Base-by-base conservation (phyloP, 2,113 vertebrate species). In the Acanthochromis polyacanthus region DNA sequence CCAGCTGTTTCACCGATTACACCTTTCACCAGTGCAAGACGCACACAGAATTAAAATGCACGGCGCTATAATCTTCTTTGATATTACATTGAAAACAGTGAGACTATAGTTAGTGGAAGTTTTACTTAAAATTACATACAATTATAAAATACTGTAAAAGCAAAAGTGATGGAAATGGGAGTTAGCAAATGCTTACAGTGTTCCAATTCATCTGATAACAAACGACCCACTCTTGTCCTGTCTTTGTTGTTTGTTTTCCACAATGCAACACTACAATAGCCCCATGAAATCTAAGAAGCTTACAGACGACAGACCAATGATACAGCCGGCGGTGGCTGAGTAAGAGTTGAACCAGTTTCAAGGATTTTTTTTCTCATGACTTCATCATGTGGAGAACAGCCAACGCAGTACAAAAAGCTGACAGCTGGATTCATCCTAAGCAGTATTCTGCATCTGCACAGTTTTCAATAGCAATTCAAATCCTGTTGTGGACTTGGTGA, bases 301-400 rank as follows among this genome's bases (percentile, higher is more conserved):
- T 86, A 84, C 7, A 43, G 16, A 22, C 63, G 46, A 60, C 60
- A 71, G 59, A 68, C 57, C 53, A 23, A 57, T 15, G 52, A 46
- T 48, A 32, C 32, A 84, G 76, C 72, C 80, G 72, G 63, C 81
- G 48, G 52, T 30, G 71, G 48, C 65, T 83, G 52, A 72, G 78
- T 80, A 73, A 74, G 68, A 77, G 69, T 16, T 72, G 60, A 86
- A 78, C 62, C 57, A 36, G 15, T 78, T 87, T 87, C 68, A 84
- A 68, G 60, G 46, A 7, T 80, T 79, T 82, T 80, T 79, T 82
- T 36, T 71, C 78, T 82, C 46, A 72, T 75, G 72, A 69, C 72
- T 74, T 82, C 48, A 78, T 86, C 64, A 20, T 48, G 69, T 78
- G 72, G 72, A 73, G 16, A 50, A 52, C 11, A n/a, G 79, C 65